Percentiles rank a stretch among this genome's conserved stretches.
Evolutionary conservation across 2,888 invertebrate species (phyloP).

Genomic region (Agonum fuliginosum): DNA sequence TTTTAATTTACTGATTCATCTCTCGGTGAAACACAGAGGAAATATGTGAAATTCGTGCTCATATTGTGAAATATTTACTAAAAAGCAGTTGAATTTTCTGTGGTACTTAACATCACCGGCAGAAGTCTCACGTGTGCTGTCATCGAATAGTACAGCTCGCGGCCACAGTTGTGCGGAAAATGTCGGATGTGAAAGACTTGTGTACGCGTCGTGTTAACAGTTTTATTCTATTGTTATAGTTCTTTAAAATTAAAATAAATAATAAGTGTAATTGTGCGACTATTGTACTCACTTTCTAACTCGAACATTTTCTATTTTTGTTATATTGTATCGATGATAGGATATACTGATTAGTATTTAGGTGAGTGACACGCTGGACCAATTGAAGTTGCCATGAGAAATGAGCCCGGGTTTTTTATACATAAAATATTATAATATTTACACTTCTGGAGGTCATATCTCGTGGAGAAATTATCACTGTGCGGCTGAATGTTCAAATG

Average conservation of each 20-base stretch:
- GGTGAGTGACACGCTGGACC: constrained; percentile 53
- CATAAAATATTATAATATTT: constrained; percentile 29
- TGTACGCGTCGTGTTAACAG: constrained; percentile 51
- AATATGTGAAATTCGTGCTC: neutral
- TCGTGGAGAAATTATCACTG: constrained; percentile 13
- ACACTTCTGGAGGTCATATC: constrained; percentile 31
- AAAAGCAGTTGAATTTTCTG: constrained; percentile 41
- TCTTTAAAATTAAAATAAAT: constrained; percentile 47
- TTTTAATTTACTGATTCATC: constrained; percentile 1
- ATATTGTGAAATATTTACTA: constrained; percentile 27
- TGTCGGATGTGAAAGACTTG: constrained; percentile 57
- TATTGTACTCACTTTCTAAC: constrained; percentile 61
- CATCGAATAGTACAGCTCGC: constrained; percentile 33
- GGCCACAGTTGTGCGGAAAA: constrained; percentile 56
- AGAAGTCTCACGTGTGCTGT: constrained; percentile 48
- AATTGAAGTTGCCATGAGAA: constrained; percentile 49
- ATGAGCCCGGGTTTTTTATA: constrained; percentile 37
- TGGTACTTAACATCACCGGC: constrained; percentile 18
- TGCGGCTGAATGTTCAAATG: neutral
- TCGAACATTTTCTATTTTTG: constrained; percentile 45
- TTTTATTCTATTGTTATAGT: constrained; percentile 53
- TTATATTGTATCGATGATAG: constrained; percentile 53
- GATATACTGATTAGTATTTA: constrained; percentile 43
- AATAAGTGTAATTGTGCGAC: constrained; percentile 65
- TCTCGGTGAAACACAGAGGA: neutral